Conservation (phyloP, 2,113 vertebrate genomes). For the Ammodytes marinus region DNA sequence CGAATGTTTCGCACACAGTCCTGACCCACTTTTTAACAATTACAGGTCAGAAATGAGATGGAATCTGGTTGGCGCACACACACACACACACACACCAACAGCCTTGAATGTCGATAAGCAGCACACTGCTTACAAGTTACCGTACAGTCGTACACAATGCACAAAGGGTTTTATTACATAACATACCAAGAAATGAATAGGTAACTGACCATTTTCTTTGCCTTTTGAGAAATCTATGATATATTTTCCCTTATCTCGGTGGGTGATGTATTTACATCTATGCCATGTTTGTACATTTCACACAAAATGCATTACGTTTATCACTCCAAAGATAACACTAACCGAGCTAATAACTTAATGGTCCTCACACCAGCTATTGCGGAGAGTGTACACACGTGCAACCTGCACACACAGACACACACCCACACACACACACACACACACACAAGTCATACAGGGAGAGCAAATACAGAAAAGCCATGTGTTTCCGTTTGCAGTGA, state of each 20-base stretch:
- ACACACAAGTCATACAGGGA: slow-evolving; percentile 35
- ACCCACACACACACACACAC: slow-evolving; percentile 44
- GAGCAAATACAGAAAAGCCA: slow-evolving; percentile 57
- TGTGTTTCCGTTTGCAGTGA: slow-evolving; percentile 61
- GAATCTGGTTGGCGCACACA: slow-evolving; percentile 34
- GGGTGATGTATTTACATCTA: slow-evolving; percentile 39
- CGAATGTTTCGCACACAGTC: slow-evolving; percentile 32
- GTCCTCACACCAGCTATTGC: slow-evolving; percentile 22
- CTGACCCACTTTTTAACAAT: slow-evolving; percentile 71
- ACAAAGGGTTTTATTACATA: slow-evolving; percentile 43
- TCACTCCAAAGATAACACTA: slow-evolving; percentile 63
- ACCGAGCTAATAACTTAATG: slow-evolving; percentile 64
- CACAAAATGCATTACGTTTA: slow-evolving; percentile 59
- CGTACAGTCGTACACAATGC: slow-evolving; percentile 28
- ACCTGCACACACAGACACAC: background rate
- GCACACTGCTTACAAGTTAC: slow-evolving; percentile 40
- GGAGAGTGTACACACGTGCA: slow-evolving; percentile 33
- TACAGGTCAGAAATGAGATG: slow-evolving; percentile 49
- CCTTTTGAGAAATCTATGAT: slow-evolving; percentile 42
- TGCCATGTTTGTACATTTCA: slow-evolving; percentile 45
- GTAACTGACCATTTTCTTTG: slow-evolving; percentile 52
- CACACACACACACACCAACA: slow-evolving; percentile 9
- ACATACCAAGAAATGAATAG: slow-evolving; percentile 48
- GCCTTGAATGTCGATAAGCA: slow-evolving; percentile 36
- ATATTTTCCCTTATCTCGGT: slow-evolving; percentile 58